These are phyloP conservation scores for Orgyia antiqua DNA, from an alignment of 2,888 invertebrate species.

Conservation along the genomic window DNA sequence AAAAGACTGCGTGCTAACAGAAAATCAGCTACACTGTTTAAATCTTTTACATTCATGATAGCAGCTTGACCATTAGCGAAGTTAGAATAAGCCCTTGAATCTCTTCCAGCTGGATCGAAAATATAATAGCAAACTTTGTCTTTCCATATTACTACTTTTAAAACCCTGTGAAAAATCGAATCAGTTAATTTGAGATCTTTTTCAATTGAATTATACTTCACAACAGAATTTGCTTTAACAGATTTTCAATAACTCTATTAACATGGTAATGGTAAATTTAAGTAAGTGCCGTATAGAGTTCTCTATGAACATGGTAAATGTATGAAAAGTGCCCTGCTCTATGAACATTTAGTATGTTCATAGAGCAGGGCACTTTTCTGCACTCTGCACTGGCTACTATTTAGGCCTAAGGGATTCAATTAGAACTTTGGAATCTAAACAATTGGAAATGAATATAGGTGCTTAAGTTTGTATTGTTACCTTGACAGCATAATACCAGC, in stretches of 20 bases:
- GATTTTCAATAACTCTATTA: background rate
- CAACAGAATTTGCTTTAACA: background rate
- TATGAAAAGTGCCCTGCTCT: too few relatives aligned
- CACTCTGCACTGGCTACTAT: too few relatives aligned
- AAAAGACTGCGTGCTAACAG: conserved; percentile 66
- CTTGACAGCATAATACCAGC: conserved; percentile 71
- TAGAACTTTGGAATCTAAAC: too few relatives aligned
- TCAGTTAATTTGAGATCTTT: background rate
- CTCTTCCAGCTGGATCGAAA: conserved; percentile 80
- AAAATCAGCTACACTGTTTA: conserved; percentile 68
- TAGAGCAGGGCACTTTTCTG: too few relatives aligned
- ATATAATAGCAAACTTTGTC: conserved; percentile 79
- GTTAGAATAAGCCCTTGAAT: conserved; percentile 69
- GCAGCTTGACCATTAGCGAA: conserved; percentile 72
- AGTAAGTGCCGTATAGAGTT: too few relatives aligned
- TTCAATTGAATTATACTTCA: background rate
- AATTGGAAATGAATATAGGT: too few relatives aligned
- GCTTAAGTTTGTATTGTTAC: too few relatives aligned
- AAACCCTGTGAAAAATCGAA: conserved; percentile 43
- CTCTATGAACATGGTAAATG: too few relatives aligned
- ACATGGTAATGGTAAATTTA: background rate
- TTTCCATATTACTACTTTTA: conserved; percentile 78
- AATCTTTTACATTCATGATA: conserved; percentile 74
- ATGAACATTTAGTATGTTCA: too few relatives aligned
- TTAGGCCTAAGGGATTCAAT: too few relatives aligned